A percentile compares a stretch with the other conserved stretches of the same genome.
These are phyloP conservation scores for Polyploca ridens DNA, from an alignment of 2,888 invertebrate species.

Conservation along the genomic window DNA sequence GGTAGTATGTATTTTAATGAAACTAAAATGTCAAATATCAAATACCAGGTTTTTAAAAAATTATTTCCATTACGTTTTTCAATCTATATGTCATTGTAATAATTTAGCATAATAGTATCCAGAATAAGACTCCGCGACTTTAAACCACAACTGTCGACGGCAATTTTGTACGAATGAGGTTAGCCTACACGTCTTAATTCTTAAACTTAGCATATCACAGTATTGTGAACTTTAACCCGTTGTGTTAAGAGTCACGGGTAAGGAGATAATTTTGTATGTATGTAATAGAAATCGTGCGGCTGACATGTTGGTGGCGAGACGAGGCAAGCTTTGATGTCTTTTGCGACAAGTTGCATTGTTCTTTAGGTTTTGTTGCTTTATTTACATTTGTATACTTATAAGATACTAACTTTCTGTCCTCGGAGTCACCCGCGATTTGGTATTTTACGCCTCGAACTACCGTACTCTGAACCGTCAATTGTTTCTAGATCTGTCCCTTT, in stretches of 20 bases:
- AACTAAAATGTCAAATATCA: no score
- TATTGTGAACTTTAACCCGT: slow-evolving; percentile 36
- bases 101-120: neutral
- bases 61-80: no score
- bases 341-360: slow-evolving; percentile 55
- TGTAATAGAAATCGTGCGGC: slow-evolving; percentile 68
- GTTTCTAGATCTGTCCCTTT: no score
- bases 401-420: no score
- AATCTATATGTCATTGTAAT: neutral
- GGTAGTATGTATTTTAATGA: no score
- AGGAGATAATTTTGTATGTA: slow-evolving; percentile 42
- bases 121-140: slow-evolving; percentile 43
- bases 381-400: no score
- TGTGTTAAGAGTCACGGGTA: slow-evolving; percentile 29
- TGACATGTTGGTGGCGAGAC: slow-evolving; percentile 32
- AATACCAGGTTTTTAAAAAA: no score
- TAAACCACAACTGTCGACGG: slow-evolving; percentile 64
- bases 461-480: no score
- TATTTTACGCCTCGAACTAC: no score
- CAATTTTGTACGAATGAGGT: slow-evolving; percentile 69
- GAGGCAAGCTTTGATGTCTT: slow-evolving; percentile 47
- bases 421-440: no score
- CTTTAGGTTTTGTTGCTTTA: slow-evolving; percentile 35
- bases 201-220: slow-evolving; percentile 27
- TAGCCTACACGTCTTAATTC: slow-evolving; percentile 59